Evolutionary conservation across 2,113 vertebrate species (phyloP).

Genomic region (Eidolon helvum): DNA sequence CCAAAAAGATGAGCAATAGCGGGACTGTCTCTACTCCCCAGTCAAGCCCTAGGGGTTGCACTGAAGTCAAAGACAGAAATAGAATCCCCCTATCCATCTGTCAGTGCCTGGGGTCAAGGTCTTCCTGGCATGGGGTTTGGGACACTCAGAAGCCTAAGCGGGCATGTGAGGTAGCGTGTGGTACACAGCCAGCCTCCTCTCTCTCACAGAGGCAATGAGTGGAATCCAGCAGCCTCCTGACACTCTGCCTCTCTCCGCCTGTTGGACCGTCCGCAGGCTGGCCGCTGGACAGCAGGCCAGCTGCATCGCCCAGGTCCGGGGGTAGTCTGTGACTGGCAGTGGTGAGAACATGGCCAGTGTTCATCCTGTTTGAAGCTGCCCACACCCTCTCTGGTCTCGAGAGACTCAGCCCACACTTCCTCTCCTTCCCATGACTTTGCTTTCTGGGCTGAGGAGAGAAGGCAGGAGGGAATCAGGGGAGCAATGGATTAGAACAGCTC

Average conservation of each 20-base stretch:
- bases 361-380: not conserved
- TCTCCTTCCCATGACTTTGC: not conserved
- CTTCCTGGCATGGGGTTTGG: not conserved
- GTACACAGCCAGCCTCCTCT: rapidly evolving
- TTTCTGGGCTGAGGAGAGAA: not conserved
- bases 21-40: not conserved
- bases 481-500: not conserved
- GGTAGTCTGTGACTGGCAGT: not conserved
- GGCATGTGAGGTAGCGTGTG: not conserved
- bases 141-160: not conserved
- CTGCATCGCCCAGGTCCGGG: not conserved
- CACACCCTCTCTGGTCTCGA: not conserved
- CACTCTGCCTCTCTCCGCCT: too few species aligned
- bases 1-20: not conserved
- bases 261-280: not conserved
- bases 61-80: not conserved
- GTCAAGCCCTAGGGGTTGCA: not conserved
- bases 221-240: not conserved
- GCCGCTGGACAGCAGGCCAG: not conserved
- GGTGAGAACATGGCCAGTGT: rapidly evolving
- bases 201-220: not conserved
- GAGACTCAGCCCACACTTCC: not conserved
- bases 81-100: not conserved
- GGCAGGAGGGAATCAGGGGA: not conserved
- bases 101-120: not conserved